Percentiles rank a stretch among this genome's conserved stretches.
Evolutionary conservation across 2,113 vertebrate genomes (phyloP).

Genomic region (Oncorhynchus clarkii): DNA sequence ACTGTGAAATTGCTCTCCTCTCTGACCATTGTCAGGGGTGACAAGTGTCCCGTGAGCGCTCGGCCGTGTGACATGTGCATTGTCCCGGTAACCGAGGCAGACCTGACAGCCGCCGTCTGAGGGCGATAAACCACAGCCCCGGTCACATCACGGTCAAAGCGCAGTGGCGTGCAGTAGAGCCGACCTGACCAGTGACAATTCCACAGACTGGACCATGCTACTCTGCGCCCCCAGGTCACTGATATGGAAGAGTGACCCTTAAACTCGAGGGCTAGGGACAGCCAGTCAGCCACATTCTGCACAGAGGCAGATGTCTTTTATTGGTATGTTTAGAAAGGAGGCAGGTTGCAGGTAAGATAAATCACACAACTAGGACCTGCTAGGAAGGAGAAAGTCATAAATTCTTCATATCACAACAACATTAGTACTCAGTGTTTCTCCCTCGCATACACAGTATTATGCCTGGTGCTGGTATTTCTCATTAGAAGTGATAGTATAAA

Average conservation of each 20-base stretch:
- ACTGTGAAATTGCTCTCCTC: constrained; percentile 63
- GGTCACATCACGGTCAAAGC: background rate
- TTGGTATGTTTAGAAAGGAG: too few species aligned
- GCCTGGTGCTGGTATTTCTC: constrained; percentile 59
- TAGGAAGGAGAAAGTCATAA: background rate
- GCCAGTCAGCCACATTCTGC: constrained; percentile 3
- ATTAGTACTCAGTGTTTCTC: background rate
- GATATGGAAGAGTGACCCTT: background rate
- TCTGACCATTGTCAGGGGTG: constrained; percentile 60
- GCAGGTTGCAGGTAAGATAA: background rate
- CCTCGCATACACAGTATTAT: constrained; percentile 33
- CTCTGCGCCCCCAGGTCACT: background rate
- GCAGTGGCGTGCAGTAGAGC: background rate
- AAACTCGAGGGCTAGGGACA: background rate
- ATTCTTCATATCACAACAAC: background rate
- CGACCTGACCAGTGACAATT: background rate
- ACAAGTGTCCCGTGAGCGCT: constrained; percentile 46
- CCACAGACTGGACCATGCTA: background rate
- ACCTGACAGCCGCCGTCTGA: constrained; percentile 11
- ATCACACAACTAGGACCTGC: background rate
- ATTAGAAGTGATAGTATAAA: constrained; percentile 62
- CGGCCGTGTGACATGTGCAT: constrained; percentile 58
- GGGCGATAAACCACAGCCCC: background rate
- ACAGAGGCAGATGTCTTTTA: background rate
- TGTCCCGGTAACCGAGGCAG: constrained; percentile 33